Evolutionary conservation across 2,797 vertebrate species (phyloP), one percentile per base, ranked within the genome.

Genomic region (Gallinago solitaria): DNA sequence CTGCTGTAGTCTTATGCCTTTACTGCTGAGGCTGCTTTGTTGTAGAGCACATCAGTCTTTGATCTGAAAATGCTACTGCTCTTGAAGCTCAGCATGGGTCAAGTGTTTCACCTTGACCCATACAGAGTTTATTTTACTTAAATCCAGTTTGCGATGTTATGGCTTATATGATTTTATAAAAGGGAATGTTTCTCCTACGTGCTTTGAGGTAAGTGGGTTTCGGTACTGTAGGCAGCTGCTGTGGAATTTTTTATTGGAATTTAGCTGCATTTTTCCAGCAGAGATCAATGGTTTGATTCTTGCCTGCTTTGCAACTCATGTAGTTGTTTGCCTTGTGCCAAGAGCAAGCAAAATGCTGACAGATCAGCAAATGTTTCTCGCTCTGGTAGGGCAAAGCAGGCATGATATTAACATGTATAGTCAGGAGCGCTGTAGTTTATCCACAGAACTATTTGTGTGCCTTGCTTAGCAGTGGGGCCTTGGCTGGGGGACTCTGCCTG

Each of bases 241-340:
- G 64, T 87, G 91, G 79, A 81, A 69, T 92, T 93, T 93, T 96
- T 90, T 78, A 68, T 43, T 75, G 73, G 69, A 88, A 85, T 91
- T 95, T 43, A 81, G 47, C 53, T 78, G 35, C 35, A 43, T 89
- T 77, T 90, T 94, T 54, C 79, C 61, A 71, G 79, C 51, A 78
- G 57, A 94, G 64, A 92, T 92, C 76, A 71, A 63, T 83, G 84
- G 19, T 81, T 94, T 91, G 35, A 23, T 87, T 92, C 70, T 87
- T 53, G 45, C 76, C 87, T 91, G 78, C 28, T 61, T 86, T 92
- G 76, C 82, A 85, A 48, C 81, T 94, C 51, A 10, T 75, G 18
- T 51, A 73, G 61, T 63, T 76, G 70, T 93, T 82, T 89, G 77
- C 27, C 54, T 79, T 59, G 67, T 91, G 87, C 93, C 71, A 87